These are phyloP conservation scores for Psittacus erithacus DNA, from an alignment of 2,113 vertebrate genomes.

Conservation along the genomic window DNA sequence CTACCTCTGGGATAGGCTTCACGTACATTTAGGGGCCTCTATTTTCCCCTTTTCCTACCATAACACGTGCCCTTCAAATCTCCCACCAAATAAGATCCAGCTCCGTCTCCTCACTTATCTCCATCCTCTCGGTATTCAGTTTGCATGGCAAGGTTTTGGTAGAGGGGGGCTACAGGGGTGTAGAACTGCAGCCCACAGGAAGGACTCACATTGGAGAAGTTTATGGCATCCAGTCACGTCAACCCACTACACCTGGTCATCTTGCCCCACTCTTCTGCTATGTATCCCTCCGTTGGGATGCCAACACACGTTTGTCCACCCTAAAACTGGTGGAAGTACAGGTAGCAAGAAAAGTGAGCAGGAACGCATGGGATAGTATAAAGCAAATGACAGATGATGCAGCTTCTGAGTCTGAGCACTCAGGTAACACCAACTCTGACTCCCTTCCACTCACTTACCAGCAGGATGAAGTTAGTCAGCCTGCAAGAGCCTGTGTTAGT, in stretches of 20 bases:
- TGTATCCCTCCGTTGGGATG: fast-evolving
- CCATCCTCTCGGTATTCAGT: background rate
- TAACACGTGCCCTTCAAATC: background rate
- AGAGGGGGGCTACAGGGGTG: background rate
- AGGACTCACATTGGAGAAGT: background rate
- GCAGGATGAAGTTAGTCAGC: background rate
- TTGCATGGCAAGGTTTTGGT: background rate
- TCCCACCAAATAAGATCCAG: background rate
- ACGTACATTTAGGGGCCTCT: fast-evolving
- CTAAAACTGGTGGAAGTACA: background rate
- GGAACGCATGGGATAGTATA: background rate
- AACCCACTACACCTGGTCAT: too few species aligned
- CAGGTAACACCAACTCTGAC: background rate
- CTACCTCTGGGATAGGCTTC: background rate
- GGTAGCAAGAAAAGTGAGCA: background rate
- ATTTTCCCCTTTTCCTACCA: background rate
- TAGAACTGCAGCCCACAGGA: background rate
- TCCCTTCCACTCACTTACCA: background rate
- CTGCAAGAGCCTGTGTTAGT: background rate
- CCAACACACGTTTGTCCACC: background rate
- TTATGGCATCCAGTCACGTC: background rate
- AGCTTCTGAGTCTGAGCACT: background rate
- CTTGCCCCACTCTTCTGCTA: background rate
- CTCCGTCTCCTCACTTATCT: background rate
- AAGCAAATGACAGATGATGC: background rate